These are phyloP conservation scores for Teleogryllus occipitalis DNA, from an alignment of 1,140 invertebrate genomes.

Conservation along the genomic window DNA sequence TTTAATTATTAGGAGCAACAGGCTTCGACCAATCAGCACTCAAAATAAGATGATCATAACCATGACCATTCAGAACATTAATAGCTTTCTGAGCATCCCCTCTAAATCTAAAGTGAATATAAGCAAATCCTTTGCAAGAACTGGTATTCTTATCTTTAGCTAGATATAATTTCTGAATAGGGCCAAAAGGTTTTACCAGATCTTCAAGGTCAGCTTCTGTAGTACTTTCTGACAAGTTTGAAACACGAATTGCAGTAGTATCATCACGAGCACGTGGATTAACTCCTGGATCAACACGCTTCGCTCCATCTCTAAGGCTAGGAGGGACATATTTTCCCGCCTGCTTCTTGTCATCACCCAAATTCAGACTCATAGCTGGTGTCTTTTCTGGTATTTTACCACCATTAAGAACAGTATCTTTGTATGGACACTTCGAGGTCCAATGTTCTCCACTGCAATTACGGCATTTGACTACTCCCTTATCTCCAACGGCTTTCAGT, in stretches of 20 bases:
- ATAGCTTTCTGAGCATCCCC: slow-evolving; percentile 90
- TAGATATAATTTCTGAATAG: slow-evolving; percentile 77
- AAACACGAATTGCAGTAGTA: slow-evolving; percentile 86
- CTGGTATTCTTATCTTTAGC: slow-evolving; percentile 77
- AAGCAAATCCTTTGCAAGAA: slow-evolving; percentile 89
- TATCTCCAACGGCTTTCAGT: slow-evolving; percentile 56
- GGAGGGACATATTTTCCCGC: slow-evolving; percentile 74
- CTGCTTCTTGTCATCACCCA: slow-evolving; percentile 40
- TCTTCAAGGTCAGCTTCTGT: slow-evolving; percentile 92
- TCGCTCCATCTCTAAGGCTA: slow-evolving; percentile 72
- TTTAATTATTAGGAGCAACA: slow-evolving; percentile 30
- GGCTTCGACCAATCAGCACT: slow-evolving; percentile 99
- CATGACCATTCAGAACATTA: slow-evolving; percentile 80
- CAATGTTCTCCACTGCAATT: slow-evolving; percentile 95
- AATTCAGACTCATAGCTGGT: slow-evolving; percentile 30
- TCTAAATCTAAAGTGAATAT: slow-evolving; percentile 86
- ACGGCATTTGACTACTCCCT: slow-evolving; percentile 84
- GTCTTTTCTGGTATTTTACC: slow-evolving; percentile 38
- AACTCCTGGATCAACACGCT: slow-evolving; percentile 63
- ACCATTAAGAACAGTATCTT: slow-evolving; percentile 69
- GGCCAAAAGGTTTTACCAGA: slow-evolving; percentile 84
- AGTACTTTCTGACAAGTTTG: slow-evolving; percentile 94
- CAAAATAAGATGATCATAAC: slow-evolving; percentile 96
- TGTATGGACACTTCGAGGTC: slow-evolving; percentile 95
- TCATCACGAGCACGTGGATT: slow-evolving; percentile 62